Evolutionary conservation across 2,797 vertebrate species (phyloP), one percentile per base, ranked within the genome.

Genomic region (Percopsis omiscomaycus): DNA sequence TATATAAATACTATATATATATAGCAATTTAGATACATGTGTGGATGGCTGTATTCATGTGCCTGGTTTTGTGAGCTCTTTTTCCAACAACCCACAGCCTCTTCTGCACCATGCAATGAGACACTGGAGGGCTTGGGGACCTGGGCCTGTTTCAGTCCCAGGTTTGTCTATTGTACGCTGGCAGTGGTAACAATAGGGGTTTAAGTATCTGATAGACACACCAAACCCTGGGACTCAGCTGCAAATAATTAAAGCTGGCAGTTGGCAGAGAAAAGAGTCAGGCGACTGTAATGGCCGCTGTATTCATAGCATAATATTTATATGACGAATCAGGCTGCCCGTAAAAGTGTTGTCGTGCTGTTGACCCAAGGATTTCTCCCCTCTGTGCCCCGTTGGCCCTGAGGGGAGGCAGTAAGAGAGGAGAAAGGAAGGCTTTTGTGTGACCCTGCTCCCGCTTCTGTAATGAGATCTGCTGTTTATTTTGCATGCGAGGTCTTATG

Each of bases 181-280:
- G 4, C 67, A 85, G 80, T 83, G 71, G 75, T 89, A 88, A 90
- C 86, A 89, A 91, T 84, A 37, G 55, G 83, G 82, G 84, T 83
- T 86, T 85, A 86, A 87, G 84, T 88, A 81, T 89, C 84, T 80
- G 88, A 90, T 87, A 89, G 84, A 86, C 84, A 87, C 87, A 84
- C 88, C 81, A 30, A 88, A 86, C 86, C 82, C 80, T 70, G 86
- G 84, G 88, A 85, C 77, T 89, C 90, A 88, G 83, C 88, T 92
- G 87, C 86, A 88, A 89, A 84, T 91, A 89, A 91, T 92, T 91
- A 90, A 91, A 90, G 84, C 88, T 90, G 88, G 89, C 86, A 86
- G 88, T 88, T 91, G 86, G 89, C 83, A 87, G 83, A 87, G 82
- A 79, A 79, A 76, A 85, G 78, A 89, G 76, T 89, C 86, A 86